Conservation (phyloP, 64 coral and sea anemone genomes). For the Hydrozoanthus tunicans region DNA sequence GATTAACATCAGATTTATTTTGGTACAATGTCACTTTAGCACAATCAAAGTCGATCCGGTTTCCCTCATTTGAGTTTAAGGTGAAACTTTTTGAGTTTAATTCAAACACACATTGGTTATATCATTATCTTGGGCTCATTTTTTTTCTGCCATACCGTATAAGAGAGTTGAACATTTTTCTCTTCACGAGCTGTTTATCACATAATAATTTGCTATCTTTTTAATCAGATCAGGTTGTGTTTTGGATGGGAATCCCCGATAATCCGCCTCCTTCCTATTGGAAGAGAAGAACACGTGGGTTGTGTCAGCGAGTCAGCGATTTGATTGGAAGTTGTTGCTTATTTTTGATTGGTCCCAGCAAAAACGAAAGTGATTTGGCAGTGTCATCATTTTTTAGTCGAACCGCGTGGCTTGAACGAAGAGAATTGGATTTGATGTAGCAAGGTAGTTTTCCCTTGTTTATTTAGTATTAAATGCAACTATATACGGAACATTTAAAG, state of each 20-base stretch:
- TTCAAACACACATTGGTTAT: too few species aligned
- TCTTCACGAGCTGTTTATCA: background rate
- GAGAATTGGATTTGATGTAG: background rate
- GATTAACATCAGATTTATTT: conserved; percentile 21
- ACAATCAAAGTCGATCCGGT: background rate
- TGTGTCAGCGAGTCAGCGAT: background rate
- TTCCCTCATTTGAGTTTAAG: background rate
- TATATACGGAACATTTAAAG: background rate
- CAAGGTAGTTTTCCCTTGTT: background rate
- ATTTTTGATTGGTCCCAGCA: background rate
- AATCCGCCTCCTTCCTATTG: background rate
- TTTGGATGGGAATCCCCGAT: conserved; percentile 44
- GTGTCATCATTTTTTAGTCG: background rate
- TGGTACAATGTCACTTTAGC: background rate
- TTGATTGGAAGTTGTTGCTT: background rate
- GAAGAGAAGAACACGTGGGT: background rate
- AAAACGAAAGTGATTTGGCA: conserved; percentile 8
- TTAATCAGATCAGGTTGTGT: background rate
- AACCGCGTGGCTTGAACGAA: conserved; percentile 8
- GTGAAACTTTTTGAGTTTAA: background rate
- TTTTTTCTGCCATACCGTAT: too few species aligned
- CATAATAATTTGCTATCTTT: background rate
- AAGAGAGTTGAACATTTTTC: background rate
- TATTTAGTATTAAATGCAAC: background rate
- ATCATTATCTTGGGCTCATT: too few species aligned